Base-by-base conservation (phyloP, 2,113 vertebrate species). In the Alosa alosa region DNA sequence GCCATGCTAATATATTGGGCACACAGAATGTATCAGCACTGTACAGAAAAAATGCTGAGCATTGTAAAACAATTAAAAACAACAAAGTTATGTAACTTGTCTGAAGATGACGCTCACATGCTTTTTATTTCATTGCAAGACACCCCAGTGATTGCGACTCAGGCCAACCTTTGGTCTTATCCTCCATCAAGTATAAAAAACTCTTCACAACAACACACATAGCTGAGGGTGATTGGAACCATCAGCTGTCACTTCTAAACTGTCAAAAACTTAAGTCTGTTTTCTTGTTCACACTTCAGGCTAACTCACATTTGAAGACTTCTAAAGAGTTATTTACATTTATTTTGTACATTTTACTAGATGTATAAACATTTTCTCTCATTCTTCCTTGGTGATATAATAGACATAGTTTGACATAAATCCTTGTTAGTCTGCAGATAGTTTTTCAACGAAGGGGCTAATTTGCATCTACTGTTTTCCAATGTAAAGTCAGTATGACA, bases 21-120 rank as follows among this genome's bases (percentile, higher is more conserved):
- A 39, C 13, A 36, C 25, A 36, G 10, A 36, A 36, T 39, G 1
- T 75, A 75, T 75, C 72, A 39, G 72, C 72, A 36, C 36, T 17
- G 11, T 36, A 60, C 18, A 60, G 4, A 5, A 5, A 60, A 60
- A 6, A 5, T 60, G 52, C 25, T 15, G 68, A 11, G 68, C 25
- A 39, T 13, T 31, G 68, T 78, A 78, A 78, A 78, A 39, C 6
- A 1, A 22, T 36, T 78, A 78, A 17, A 75, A 31, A 36, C n/a
- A 9, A 11, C 64, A 36, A 78, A 39, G 13, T 78, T 78, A 78
- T 13, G 31, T 41, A 78, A 78, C 13, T 78, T 17, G 25, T 36
- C 25, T 78, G 31, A 39, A 78, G 31, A 78, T 78, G 72, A 78
- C 72, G 36, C 72, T 78, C 72, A 78, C 72, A 78, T 78, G 72